Evolutionary conservation across 1,140 invertebrate genomes (phyloP).

Genomic region (Eubasilissa regina): DNA sequence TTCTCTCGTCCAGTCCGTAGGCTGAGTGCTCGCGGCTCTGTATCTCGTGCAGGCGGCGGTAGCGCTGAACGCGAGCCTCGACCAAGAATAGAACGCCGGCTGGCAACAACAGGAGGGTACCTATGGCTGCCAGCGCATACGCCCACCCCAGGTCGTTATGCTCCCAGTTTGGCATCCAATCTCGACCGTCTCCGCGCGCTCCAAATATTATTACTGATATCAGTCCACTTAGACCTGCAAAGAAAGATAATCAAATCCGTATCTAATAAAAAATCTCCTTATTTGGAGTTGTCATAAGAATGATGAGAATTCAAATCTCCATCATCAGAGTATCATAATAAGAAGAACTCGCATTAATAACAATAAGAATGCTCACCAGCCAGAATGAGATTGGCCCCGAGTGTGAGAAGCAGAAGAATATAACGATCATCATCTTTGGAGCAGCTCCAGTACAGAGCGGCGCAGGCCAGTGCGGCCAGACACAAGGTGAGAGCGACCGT

Average conservation of each 20-base stretch:
- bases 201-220: slow-evolving; percentile 83
- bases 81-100: slow-evolving; percentile 86
- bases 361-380: slow-evolving; percentile 64
- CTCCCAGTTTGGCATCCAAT: slow-evolving; percentile 98
- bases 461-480: slow-evolving; percentile 81
- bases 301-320: no score
- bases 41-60: slow-evolving; percentile 79
- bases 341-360: no score
- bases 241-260: slow-evolving; percentile 28
- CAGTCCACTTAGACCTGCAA: slow-evolving; percentile 80
- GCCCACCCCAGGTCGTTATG: slow-evolving; percentile 97
- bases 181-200: slow-evolving; percentile 88
- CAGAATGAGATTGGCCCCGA: slow-evolving; percentile 81
- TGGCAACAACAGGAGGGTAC: slow-evolving; percentile 81
- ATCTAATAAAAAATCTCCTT: no score
- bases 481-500: slow-evolving; percentile 87
- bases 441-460: slow-evolving; percentile 82
- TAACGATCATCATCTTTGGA: slow-evolving; percentile 86
- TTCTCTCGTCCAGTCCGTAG: slow-evolving; percentile 74
- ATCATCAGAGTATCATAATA: no score
- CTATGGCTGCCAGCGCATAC: slow-evolving; percentile 88
- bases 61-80: slow-evolving; percentile 83
- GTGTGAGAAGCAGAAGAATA: slow-evolving; percentile 80
- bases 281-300: no score
- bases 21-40: slow-evolving; percentile 75